These are phyloP conservation scores for Myoxocephalus aenaeus DNA, from an alignment of 2,797 vertebrate species.

Conservation along the genomic window DNA sequence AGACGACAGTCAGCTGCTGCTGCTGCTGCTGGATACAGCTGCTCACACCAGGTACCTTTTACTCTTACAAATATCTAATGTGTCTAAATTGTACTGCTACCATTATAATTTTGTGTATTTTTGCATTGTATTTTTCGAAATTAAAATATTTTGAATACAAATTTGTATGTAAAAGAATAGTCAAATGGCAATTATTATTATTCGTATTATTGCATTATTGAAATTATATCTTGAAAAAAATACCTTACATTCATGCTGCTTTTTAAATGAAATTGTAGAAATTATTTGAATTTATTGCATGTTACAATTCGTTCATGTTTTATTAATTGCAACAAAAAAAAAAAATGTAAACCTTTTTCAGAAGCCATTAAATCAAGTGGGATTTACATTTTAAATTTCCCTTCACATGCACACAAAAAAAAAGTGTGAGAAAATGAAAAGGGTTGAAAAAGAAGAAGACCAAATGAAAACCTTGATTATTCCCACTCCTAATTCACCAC, in stretches of 20 bases:
- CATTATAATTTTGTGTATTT: neutral
- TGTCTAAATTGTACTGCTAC: neutral
- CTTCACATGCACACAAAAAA: neutral
- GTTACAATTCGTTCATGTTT: slow-evolving; percentile 49
- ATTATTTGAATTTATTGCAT: slow-evolving; percentile 2
- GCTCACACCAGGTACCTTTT: slow-evolving; percentile 54
- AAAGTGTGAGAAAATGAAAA: neutral
- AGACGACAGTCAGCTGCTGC: slow-evolving; percentile 35
- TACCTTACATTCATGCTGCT: neutral
- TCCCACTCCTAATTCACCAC: neutral
- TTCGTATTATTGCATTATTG: neutral
- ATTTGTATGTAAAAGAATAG: neutral
- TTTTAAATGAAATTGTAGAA: slow-evolving; percentile 2
- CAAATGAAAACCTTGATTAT: neutral
- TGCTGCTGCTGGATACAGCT: slow-evolving; percentile 51
- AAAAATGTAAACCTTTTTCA: slow-evolving; percentile 1
- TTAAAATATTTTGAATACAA: neutral
- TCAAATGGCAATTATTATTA: neutral
- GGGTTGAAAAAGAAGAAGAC: neutral
- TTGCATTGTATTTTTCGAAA: neutral
- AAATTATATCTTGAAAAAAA: neutral
- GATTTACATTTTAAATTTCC: neutral
- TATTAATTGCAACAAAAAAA: slow-evolving; percentile 28
- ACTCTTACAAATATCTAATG: neutral
- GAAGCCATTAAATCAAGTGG: neutral